Conservation (phyloP, 2,113 vertebrate genomes). For the Elaphurus davidianus region DNA sequence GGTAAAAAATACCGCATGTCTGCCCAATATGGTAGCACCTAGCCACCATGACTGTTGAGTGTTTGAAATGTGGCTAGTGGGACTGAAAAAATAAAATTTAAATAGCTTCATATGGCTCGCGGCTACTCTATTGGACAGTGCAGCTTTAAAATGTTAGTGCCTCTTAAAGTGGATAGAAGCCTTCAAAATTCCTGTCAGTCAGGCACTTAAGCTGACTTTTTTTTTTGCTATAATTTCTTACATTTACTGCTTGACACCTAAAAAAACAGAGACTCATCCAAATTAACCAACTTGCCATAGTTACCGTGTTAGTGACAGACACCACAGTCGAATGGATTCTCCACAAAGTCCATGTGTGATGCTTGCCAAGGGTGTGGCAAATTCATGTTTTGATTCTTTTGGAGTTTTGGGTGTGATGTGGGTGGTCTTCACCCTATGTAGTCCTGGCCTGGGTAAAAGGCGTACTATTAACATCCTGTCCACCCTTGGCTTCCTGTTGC, state of each 20-base stretch:
- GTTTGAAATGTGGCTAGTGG: neutral
- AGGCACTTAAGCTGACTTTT: neutral
- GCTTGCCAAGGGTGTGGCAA: neutral
- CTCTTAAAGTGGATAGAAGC: neutral
- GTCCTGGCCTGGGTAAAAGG: neutral
- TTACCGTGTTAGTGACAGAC: neutral
- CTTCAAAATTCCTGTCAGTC: neutral
- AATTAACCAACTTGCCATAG: neutral
- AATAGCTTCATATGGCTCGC: neutral
- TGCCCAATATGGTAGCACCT: neutral
- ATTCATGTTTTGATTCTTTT: neutral
- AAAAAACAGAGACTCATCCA: neutral
- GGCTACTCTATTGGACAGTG: neutral
- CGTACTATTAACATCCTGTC: fast-evolving
- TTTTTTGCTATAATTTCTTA: neutral
- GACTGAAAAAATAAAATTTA: neutral
- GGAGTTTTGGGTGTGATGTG: neutral
- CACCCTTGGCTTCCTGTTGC: neutral
- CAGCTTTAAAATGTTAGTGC: neutral
- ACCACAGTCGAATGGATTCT: neutral
- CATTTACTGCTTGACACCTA: neutral
- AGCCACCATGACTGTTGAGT: neutral
- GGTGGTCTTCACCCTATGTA: fast-evolving
- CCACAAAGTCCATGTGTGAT: neutral
- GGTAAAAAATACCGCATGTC: neutral